Evolutionary conservation across 2,888 invertebrate species (phyloP).

Genomic region (Pachymerium ferrugineum): DNA sequence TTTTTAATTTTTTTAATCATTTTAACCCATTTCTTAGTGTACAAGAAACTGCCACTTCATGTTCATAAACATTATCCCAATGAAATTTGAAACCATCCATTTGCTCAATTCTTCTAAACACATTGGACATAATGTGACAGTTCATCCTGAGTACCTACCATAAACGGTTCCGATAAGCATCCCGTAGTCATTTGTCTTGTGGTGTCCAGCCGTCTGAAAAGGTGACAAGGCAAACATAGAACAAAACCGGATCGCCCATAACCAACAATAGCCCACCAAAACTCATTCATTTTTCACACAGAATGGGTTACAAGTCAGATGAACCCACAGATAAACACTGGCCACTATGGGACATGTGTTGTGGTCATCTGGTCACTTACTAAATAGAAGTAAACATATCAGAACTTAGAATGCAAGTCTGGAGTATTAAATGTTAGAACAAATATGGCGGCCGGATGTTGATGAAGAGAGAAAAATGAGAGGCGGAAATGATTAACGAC

Average conservation of each 20-base stretch:
- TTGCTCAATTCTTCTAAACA: too few relatives aligned
- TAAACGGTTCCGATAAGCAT: neutral
- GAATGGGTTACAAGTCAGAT: conserved; percentile 4
- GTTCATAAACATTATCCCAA: too few relatives aligned
- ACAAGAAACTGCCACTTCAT: too few relatives aligned
- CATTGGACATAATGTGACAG: neutral
- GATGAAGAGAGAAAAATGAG: neutral
- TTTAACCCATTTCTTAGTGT: too few relatives aligned
- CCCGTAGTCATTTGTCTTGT: neutral
- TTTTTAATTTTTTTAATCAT: too few relatives aligned
- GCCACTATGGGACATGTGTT: neutral
- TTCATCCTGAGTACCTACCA: neutral
- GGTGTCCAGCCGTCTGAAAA: neutral
- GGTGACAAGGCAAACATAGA: neutral
- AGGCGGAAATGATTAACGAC: conserved; percentile 8
- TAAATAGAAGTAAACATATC: too few relatives aligned
- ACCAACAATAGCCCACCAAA: conserved; percentile 5
- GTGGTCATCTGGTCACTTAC: neutral
- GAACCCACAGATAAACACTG: neutral
- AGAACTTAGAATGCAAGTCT: neutral
- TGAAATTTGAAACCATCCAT: too few relatives aligned
- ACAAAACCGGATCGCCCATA: conserved; percentile 2
- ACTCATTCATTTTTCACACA: neutral
- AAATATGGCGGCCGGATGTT: neutral
- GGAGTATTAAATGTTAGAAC: neutral